Evolutionary conservation across 1,140 invertebrate species (phyloP).

Genomic region (Mamestra configurata): DNA sequence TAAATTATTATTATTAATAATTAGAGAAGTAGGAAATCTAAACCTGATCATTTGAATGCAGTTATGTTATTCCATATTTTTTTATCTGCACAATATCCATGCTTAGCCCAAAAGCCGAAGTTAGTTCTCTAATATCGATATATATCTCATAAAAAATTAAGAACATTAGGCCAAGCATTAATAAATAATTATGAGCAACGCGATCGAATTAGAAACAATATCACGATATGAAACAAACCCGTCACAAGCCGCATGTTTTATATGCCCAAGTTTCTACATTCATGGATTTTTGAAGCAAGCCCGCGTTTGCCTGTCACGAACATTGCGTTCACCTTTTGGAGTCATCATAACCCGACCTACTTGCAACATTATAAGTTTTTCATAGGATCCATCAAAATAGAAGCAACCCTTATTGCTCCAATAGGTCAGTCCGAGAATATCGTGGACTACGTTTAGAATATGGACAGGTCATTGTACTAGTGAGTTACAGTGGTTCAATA

Average conservation of each 20-base stretch:
- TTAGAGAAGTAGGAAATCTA: too few species aligned
- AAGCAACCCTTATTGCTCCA: not conserved
- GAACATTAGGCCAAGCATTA: not conserved
- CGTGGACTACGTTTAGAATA: not conserved
- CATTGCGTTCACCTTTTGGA: constrained; percentile 9
- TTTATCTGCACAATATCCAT: not conserved
- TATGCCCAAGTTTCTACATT: constrained; percentile 16
- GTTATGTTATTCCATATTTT: too few species aligned
- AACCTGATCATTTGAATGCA: too few species aligned
- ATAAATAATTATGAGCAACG: not conserved
- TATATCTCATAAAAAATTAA: not conserved
- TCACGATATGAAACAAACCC: not conserved
- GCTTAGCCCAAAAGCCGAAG: not conserved
- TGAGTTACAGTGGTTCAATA: not conserved
- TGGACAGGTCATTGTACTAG: not conserved
- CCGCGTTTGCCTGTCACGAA: constrained; percentile 13
- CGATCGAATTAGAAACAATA: not conserved
- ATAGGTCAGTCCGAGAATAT: not conserved
- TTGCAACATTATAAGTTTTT: constrained; percentile 3
- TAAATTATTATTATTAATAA: too few species aligned
- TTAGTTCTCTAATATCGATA: not conserved
- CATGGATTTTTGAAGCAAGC: constrained; percentile 19
- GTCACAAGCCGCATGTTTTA: not conserved
- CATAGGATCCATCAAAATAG: not conserved
- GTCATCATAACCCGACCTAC: constrained; percentile 25